These are phyloP conservation scores for Meandrina meandrites DNA, from an alignment of 92 coral and sea anemone genomes.

Conservation along the genomic window DNA sequence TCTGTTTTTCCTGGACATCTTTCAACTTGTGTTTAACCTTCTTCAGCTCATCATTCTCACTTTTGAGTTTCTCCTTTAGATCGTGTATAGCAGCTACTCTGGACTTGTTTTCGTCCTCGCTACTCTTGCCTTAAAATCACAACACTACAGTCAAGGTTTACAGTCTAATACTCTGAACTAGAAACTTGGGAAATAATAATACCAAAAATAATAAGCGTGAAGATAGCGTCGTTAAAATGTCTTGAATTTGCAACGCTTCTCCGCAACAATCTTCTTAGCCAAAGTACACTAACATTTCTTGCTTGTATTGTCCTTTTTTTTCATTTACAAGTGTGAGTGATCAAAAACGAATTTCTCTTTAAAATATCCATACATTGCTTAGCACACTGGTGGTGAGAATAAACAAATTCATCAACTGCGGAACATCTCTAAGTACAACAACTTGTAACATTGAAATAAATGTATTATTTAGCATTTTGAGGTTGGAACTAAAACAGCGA, in stretches of 20 bases:
- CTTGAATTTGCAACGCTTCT: no score
- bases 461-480: neutral
- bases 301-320: no score
- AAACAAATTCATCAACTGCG: no score
- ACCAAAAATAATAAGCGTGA: neutral
- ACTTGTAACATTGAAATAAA: neutral
- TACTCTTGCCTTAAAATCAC: slow-evolving; percentile 70
- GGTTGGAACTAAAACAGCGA: neutral
- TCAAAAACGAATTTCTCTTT: no score
- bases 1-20: slow-evolving; percentile 94
- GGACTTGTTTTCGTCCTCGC: slow-evolving; percentile 89
- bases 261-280: no score
- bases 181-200: neutral
- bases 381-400: neutral
- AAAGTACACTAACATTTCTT: no score
- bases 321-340: no score
- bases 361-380: neutral
- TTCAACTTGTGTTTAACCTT: slow-evolving; percentile 92
- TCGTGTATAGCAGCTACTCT: slow-evolving; percentile 90
- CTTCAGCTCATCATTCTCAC: slow-evolving; percentile 93
- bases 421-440: no score
- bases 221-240: neutral
- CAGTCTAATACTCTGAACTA: neutral
- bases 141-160: neutral
- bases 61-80: slow-evolving; percentile 90